A percentile compares a stretch with the other conserved stretches of the same genome.
These are phyloP conservation scores for Teleogryllus oceanicus DNA, from an alignment of 2,888 invertebrate species.

Conservation along the genomic window DNA sequence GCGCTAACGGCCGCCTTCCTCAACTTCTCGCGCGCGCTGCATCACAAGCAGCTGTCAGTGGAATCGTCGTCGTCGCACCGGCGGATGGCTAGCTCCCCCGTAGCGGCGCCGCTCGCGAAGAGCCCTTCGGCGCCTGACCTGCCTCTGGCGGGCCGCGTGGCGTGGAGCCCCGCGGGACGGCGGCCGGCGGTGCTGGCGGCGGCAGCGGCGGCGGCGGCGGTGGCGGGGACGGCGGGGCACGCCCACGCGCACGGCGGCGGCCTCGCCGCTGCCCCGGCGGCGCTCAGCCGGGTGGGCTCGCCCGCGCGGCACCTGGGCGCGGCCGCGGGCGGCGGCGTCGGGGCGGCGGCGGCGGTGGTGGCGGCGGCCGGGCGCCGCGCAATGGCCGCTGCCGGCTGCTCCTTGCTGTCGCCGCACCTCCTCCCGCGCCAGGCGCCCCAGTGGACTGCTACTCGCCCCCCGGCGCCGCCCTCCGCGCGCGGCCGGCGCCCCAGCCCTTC, in stretches of 20 bases:
- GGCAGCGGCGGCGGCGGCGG: background rate
- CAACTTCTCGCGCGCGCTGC: slow-evolving; percentile 48
- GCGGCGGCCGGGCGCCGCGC: slow-evolving; percentile 22
- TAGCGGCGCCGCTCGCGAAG: slow-evolving; percentile 44
- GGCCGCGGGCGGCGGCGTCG: slow-evolving; percentile 48
- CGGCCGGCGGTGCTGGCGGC: background rate
- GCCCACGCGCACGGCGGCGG: background rate
- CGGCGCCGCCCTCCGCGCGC: slow-evolving; percentile 39
- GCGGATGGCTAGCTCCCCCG: slow-evolving; percentile 20
- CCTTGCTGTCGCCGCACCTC: slow-evolving; percentile 58
- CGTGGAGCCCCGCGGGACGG: background rate
- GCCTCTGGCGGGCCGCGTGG: background rate
- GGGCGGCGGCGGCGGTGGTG: background rate
- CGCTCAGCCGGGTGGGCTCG: background rate
- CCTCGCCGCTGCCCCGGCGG: background rate
- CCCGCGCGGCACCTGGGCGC: slow-evolving; percentile 4
- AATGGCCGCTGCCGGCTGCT: slow-evolving; percentile 49
- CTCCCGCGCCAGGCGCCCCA: slow-evolving; percentile 74
- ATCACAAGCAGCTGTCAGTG: slow-evolving; percentile 40
- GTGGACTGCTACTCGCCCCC: slow-evolving; percentile 56
- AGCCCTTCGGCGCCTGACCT: slow-evolving; percentile 62
- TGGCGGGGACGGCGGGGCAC: background rate
- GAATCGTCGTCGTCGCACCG: slow-evolving; percentile 32
- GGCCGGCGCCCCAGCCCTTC: slow-evolving; percentile 43
- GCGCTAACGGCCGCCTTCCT: slow-evolving; percentile 52